Conservation (phyloP, 2,113 vertebrate species). For the Otus sunia region DNA sequence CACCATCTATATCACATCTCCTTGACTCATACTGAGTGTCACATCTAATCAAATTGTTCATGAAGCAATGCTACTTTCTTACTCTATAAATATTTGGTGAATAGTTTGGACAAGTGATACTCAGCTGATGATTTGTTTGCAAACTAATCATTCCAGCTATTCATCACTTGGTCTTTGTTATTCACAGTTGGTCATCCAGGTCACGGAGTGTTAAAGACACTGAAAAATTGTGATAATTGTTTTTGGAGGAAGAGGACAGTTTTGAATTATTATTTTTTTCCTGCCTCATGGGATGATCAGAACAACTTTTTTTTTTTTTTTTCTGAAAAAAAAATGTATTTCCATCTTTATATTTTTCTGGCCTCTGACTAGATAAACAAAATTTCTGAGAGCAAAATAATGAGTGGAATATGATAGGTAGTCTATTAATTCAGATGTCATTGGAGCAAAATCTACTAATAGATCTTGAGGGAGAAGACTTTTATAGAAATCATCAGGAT, state of each 20-base stretch:
- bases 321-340: neutral
- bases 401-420: neutral
- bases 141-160: slow-evolving; percentile 42
- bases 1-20: neutral
- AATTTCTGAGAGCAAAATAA: neutral
- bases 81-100: slow-evolving; percentile 50
- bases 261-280: neutral
- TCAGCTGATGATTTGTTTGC: slow-evolving; percentile 47
- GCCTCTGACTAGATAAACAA: neutral
- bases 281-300: neutral
- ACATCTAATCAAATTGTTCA: neutral
- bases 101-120: slow-evolving; percentile 40
- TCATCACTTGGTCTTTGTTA: slow-evolving; percentile 10
- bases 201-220: neutral
- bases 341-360: neutral
- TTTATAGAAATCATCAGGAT: neutral
- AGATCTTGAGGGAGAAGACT: neutral
- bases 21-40: neutral
- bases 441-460: neutral
- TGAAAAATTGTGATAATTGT: neutral
- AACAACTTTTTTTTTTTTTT: neutral
- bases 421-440: neutral
- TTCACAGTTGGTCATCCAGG: neutral
- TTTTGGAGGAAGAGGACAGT: neutral
- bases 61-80: slow-evolving; percentile 18